Base-by-base conservation (phyloP, 2,888 invertebrate genomes). In the Aleiodes leptofemur region DNA sequence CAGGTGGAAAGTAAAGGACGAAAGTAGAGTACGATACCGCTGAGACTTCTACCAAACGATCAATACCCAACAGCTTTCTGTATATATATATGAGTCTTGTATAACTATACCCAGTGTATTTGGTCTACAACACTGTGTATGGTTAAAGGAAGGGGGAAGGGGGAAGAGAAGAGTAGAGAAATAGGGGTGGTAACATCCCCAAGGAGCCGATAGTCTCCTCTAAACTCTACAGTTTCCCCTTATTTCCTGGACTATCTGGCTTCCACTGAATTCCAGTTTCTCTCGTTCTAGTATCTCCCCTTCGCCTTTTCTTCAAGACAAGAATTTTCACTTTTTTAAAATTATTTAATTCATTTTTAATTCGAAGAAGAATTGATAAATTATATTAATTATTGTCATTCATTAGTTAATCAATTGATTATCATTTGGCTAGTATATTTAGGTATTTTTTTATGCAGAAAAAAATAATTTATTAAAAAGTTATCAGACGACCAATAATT, bases 181-280 rank as follows among this genome's bases (percentile, higher is more conserved):
- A 85, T 87, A 87, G 87, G 86, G 85, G 86, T 84, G 86, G 87
- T 85, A 86, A 83, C 85, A 87, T 87, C 87, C 87, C 87, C 86
- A 87, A 87, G 87, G 86, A 87, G 83, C 86, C 85, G 87, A 87
- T 87, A 86, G 86, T 85, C 82, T 82, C 83, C 83, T 84, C 85
- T 84, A 86, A 83, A 80, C 83, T 83, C 85, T 82, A 80, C 80
- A 80, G 79, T 79, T 69, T 70, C 70, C 73, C 72, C 29, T 69
- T 71, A 23, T 57, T 34, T 31, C 29, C 55, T 55, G 38, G 38
- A 56, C 53, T 64, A 16, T 59, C 56, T 66, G 11, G 51, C 23
- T 34, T 72, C 23, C 55, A 38, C 14, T 72, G 14, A 64, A 56
- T 82, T 81, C 83, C 82, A 81, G 84, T 82, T 86, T 85, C 84